Evolutionary conservation across 1,140 invertebrate species (phyloP).

Genomic region (Saccostrea echinata): DNA sequence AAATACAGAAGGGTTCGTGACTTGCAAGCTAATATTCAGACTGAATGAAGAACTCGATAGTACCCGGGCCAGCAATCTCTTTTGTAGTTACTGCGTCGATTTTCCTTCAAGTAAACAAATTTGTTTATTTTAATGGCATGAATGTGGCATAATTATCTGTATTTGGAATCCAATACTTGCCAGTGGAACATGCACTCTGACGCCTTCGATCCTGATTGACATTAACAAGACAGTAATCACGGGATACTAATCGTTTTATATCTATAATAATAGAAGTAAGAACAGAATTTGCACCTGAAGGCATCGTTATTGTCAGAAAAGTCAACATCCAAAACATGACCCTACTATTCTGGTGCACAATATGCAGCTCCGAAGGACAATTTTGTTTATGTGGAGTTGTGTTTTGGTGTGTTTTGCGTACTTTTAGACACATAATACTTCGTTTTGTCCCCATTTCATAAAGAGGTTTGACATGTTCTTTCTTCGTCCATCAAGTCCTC

Average conservation of each 20-base stretch:
- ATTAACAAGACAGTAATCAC: not conserved
- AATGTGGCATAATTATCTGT: not conserved
- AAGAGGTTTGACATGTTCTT: slow-evolving; percentile 29
- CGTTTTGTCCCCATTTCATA: slow-evolving; percentile 23
- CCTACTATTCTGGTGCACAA: not conserved
- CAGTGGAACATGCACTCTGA: not conserved
- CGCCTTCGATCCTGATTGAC: not conserved
- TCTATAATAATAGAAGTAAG: not conserved
- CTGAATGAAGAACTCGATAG: not conserved
- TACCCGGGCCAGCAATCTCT: not conserved
- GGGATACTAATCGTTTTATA: not conserved
- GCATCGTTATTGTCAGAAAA: not conserved
- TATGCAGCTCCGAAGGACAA: not conserved
- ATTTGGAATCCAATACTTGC: slow-evolving; percentile 4
- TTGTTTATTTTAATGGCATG: not conserved
- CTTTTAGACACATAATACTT: slow-evolving; percentile 15
- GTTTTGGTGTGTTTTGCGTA: slow-evolving; percentile 28
- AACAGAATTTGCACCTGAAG: slow-evolving; percentile 8
- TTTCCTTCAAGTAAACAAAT: not conserved
- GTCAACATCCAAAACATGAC: slow-evolving; percentile 6
- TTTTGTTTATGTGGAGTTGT: not conserved
- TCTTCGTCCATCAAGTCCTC: slow-evolving; percentile 20
- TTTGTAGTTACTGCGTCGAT: not conserved
- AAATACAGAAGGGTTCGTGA: not conserved
- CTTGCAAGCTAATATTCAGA: not conserved